A percentile compares a stretch with the other conserved stretches of the same genome.
phyloP scores from a whole-genome alignment of 2,113 vertebrate species.

The Bubo bubo region DNA sequence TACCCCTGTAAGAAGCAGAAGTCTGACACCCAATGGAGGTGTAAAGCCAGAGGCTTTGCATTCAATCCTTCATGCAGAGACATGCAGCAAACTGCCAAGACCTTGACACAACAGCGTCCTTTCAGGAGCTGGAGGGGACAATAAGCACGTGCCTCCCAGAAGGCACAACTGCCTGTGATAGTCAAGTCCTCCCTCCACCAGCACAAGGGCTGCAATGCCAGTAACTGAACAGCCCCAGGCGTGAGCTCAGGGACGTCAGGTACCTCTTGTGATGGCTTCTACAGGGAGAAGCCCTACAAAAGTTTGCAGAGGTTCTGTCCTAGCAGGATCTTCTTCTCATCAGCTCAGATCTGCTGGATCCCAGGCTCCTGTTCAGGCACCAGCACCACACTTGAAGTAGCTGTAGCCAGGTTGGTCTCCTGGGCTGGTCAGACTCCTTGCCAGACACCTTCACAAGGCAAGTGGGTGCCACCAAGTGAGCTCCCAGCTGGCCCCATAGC shows the following conservation, averaged over 20 bases:
- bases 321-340: background rate
- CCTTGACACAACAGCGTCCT: background rate
- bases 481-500: background rate
- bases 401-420: too few relatives aligned
- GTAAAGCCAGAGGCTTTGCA: background rate
- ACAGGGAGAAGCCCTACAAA: background rate
- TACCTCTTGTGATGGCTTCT: background rate
- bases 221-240: background rate
- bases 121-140: background rate
- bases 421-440: background rate
- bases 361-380: background rate
- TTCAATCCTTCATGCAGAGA: background rate
- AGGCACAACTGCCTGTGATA: background rate
- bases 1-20: background rate
- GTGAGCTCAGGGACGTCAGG: background rate
- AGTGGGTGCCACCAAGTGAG: background rate
- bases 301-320: background rate
- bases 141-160: background rate
- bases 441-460: background rate
- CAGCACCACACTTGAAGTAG: background rate
- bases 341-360: background rate
- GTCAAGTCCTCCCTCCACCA: background rate
- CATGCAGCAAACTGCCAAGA: accelerated
- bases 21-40: accelerated
- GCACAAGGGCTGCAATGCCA: background rate